Evolutionary conservation across 2,888 invertebrate species (phyloP), one percentile per base, ranked within the genome.

Genomic region (Brachypterus glaber): DNA sequence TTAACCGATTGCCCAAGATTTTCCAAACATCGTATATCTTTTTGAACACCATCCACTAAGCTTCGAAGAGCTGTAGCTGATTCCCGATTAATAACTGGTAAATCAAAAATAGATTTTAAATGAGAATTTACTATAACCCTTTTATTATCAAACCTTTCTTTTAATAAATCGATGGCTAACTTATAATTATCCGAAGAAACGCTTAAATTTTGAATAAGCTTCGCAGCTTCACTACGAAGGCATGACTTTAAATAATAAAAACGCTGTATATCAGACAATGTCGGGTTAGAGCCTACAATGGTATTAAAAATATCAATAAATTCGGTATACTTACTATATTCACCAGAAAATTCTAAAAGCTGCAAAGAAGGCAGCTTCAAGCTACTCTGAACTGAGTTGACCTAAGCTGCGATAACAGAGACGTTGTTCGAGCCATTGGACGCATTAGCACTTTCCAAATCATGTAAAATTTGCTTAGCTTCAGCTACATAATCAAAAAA

Each of bases 91-190:
- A 40, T 24, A 7, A 18, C 9, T 1, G 35, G 33, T 8, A 41
- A 25, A 32, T 44, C 31, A 16, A 33, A 34, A 12, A 46, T 17
- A 14, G 33, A 17, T 26, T 38, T 31, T 17, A 44, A 26, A 21
- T 46, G 46, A 16, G 35, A 35, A 13, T 36, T 17, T 30, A 38
- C 26, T n/a, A 46, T 46, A 7, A 34, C 14, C 26, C 40, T 26
- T 46, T 42, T 45, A 9, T 44, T 44, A 13, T 41, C 33, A 21
- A 37, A 46, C 7, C 43, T 27, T 18, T 37, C 35, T 16, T 34
- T 30, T 13, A 45, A 26, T 37, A 34, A 30, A 9, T 26, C 16
- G 34, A 33, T 43, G 12, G 37, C 43, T 12, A 34, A 40, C 3
- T 13, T 15, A 29, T 44, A 45, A 35, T 40, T 43, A 21, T 39